phyloP scores from a whole-genome alignment of 2,888 invertebrate species.

The Empis stercorea region DNA sequence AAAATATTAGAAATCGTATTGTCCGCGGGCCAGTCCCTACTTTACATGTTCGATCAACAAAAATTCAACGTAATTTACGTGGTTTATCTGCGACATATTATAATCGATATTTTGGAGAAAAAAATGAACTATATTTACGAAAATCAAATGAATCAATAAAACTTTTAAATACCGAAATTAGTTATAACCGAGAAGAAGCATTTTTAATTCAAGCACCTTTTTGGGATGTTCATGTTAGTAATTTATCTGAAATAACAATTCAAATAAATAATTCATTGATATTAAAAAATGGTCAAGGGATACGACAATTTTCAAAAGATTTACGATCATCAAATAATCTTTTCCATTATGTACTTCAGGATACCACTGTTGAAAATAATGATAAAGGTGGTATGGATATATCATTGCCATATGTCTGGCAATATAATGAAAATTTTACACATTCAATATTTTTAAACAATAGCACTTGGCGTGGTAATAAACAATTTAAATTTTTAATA shows the following conservation, averaged over 20 bases:
- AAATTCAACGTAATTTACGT: constrained; percentile 66
- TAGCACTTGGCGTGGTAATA: constrained; percentile 76
- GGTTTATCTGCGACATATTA: constrained; percentile 78
- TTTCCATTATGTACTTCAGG: constrained; percentile 86
- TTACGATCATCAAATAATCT: constrained; percentile 92
- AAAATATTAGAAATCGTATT: constrained; percentile 59
- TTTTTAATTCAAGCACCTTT: constrained; percentile 70
- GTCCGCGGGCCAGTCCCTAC: constrained; percentile 71
- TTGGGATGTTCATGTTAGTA: constrained; percentile 74
- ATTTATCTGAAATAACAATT: constrained; percentile 80
- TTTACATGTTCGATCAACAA: constrained; percentile 53
- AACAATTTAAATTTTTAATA: constrained; percentile 70
- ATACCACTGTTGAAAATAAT: constrained; percentile 77
- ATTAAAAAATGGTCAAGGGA: constrained; percentile 75
- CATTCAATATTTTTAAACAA: constrained; percentile 81
- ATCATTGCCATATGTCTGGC: constrained; percentile 86
- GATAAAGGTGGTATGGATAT: constrained; percentile 76
- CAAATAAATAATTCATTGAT: constrained; percentile 78
- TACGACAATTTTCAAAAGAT: constrained; percentile 83
- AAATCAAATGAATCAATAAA: constrained; percentile 80
- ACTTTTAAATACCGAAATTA: constrained; percentile 66
- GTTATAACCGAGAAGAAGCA: constrained; percentile 68
- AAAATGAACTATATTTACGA: constrained; percentile 72
- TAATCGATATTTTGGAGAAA: constrained; percentile 73
- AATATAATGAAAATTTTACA: constrained; percentile 87